phyloP scores from a whole-genome alignment of 2,888 invertebrate species.

The Pseudococcus longispinus region DNA sequence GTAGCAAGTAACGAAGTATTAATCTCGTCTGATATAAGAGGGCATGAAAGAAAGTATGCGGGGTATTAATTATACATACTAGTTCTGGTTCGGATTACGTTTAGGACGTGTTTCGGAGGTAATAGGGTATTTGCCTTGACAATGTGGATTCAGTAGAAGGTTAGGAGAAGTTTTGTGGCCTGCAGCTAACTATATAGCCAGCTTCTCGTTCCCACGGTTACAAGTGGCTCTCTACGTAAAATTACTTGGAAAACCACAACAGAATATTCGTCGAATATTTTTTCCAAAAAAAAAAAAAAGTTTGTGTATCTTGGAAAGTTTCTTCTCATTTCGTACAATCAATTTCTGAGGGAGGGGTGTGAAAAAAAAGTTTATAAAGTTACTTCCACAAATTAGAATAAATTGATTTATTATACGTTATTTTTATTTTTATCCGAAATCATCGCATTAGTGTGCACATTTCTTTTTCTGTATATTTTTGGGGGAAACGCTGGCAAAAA shows the following conservation, averaged over 20 bases:
- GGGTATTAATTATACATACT: slow-evolving; percentile 53
- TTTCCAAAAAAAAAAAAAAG: not conserved
- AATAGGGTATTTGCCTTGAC: slow-evolving; percentile 49
- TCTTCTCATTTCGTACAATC: slow-evolving; percentile 1
- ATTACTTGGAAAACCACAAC: slow-evolving; percentile 30
- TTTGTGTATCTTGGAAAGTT: not conserved
- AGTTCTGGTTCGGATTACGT: slow-evolving; percentile 43
- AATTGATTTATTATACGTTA: slow-evolving; percentile 16
- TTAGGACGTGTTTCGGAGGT: slow-evolving; percentile 51
- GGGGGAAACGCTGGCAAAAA: not conserved
- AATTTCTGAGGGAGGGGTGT: not conserved
- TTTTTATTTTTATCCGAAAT: slow-evolving; percentile 11
- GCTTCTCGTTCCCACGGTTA: slow-evolving; percentile 39
- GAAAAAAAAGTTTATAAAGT: not conserved
- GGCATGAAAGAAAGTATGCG: slow-evolving; percentile 25
- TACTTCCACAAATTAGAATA: slow-evolving; percentile 1
- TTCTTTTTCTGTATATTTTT: too few species aligned
- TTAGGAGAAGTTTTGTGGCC: slow-evolving; percentile 35
- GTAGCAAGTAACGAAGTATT: slow-evolving; percentile 13
- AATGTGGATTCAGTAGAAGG: slow-evolving; percentile 48
- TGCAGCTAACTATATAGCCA: slow-evolving; percentile 25
- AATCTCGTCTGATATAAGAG: slow-evolving; percentile 31
- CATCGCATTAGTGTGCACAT: not conserved
- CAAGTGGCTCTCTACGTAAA: slow-evolving; percentile 29
- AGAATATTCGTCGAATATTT: slow-evolving; percentile 16